Evolutionary conservation across 2,797 vertebrate species (phyloP).

Genomic region (Platyrinchus mystaceus): DNA sequence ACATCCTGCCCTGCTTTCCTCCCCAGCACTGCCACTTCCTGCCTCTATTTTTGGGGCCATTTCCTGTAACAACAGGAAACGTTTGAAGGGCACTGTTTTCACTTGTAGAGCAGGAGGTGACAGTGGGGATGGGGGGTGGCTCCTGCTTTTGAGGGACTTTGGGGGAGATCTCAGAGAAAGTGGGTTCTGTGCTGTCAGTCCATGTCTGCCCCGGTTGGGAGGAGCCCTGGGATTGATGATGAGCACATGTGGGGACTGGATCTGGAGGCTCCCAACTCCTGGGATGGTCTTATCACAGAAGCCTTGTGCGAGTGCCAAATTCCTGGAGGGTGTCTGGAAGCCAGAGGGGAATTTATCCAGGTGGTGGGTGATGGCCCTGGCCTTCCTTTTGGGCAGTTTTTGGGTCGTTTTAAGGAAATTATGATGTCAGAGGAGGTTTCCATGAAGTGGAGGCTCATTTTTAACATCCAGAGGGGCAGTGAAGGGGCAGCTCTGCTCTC

Average conservation of each 20-base stretch:
- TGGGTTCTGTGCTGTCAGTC: accelerated
- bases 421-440: background rate
- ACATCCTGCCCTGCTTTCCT: background rate
- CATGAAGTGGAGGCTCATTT: background rate
- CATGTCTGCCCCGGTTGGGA: accelerated
- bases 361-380: accelerated
- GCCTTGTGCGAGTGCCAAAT: no score
- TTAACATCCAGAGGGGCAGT: background rate
- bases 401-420: background rate
- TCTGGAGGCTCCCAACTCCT: accelerated
- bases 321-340: background rate
- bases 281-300: background rate
- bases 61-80: constrained; percentile 25
- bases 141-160: background rate
- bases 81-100: background rate
- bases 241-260: accelerated
- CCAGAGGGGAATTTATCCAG: background rate
- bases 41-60: background rate
- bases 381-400: background rate
- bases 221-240: accelerated
- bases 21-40: background rate
- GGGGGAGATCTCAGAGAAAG: accelerated
- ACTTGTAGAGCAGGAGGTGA: accelerated
- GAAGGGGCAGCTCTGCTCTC: background rate
- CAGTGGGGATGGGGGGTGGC: background rate